Conservation (phyloP, 2,888 invertebrate species). For the Meloe dianella region DNA sequence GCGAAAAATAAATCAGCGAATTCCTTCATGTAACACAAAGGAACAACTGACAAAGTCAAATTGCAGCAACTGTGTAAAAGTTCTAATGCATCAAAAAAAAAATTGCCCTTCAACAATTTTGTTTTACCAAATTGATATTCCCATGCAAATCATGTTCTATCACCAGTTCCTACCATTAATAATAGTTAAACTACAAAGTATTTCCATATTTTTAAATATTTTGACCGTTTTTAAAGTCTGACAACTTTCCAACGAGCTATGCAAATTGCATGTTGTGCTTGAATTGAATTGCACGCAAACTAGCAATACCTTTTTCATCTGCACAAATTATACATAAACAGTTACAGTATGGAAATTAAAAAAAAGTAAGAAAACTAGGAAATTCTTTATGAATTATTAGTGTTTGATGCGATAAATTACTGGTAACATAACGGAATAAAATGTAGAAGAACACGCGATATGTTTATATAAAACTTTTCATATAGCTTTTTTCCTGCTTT, state of each 20-base stretch:
- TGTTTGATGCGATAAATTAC: conserved; percentile 10
- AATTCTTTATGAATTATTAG: conserved; percentile 10
- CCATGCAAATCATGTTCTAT: too few species aligned
- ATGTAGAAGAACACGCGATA: conserved; percentile 1
- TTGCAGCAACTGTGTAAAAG: too few species aligned
- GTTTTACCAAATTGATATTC: too few species aligned
- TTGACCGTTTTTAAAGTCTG: neutral
- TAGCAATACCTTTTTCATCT: neutral
- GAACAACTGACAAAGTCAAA: too few species aligned
- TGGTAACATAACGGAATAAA: neutral
- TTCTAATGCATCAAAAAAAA: too few species aligned
- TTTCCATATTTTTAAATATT: neutral
- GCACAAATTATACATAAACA: neutral
- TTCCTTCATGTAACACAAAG: too few species aligned
- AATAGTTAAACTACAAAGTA: neutral
- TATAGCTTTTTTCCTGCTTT: neutral
- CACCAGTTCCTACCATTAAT: too few species aligned
- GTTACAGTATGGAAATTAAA: neutral
- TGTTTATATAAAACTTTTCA: conserved; percentile 1
- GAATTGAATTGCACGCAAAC: neutral
- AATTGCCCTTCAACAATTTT: too few species aligned
- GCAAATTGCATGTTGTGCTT: neutral
- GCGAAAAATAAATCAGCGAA: too few species aligned
- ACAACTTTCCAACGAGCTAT: neutral
- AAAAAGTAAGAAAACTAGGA: neutral